phyloP scores from a whole-genome alignment of 2,113 vertebrate species.

The Eclectus roratus region DNA sequence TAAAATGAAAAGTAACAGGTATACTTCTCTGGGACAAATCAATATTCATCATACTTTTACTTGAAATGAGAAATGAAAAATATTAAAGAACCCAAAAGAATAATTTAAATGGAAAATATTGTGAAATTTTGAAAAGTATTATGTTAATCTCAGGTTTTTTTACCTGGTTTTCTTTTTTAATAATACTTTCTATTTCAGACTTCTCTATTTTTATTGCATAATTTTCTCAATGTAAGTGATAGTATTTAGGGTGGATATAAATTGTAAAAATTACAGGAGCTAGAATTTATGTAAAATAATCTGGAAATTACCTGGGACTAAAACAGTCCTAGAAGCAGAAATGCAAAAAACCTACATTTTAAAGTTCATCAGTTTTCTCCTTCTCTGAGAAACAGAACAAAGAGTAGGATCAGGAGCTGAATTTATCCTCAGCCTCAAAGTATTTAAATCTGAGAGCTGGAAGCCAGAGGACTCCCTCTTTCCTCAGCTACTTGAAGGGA shows the following conservation, averaged over 20 bases:
- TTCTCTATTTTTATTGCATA: not conserved
- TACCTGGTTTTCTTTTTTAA: not conserved
- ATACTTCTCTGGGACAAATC: not conserved
- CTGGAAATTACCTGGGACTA: not conserved
- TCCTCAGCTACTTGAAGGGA: not conserved
- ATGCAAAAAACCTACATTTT: not conserved
- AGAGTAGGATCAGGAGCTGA: not conserved
- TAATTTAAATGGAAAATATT: not conserved
- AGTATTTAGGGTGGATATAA: not conserved
- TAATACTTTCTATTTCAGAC: not conserved
- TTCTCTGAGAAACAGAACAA: not conserved
- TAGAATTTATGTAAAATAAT: not conserved
- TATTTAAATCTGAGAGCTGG: not conserved
- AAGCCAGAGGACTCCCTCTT: not conserved
- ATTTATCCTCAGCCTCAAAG: not conserved
- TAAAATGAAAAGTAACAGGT: not conserved
- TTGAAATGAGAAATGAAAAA: not conserved
- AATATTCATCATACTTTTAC: not conserved
- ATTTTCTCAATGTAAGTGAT: not conserved
- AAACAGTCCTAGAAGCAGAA: not conserved
- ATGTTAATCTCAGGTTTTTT: not conserved
- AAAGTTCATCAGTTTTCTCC: not conserved
- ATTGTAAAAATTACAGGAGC: not conserved
- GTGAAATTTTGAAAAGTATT: not conserved
- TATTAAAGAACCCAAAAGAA: not conserved